Evolutionary conservation across 2,888 invertebrate genomes (phyloP), one percentile per base, ranked within the genome.

Genomic region (Lasius platythorax): DNA sequence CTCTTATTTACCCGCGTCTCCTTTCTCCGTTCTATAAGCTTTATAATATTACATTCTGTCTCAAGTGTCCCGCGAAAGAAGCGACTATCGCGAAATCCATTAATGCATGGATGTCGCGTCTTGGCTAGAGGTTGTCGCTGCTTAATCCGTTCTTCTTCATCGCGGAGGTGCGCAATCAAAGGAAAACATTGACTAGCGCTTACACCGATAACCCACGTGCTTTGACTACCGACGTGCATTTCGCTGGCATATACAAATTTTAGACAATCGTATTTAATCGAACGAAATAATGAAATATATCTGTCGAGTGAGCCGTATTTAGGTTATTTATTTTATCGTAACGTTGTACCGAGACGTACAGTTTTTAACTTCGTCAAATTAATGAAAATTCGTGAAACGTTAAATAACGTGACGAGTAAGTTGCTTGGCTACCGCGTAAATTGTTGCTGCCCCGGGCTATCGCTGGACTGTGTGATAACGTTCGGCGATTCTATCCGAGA

Each of bases 11-110:
- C 50, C 11, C 37, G 61, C 46, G 50, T 18, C 61, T 73, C 72
- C 23, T 28, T 72, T 73, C 73, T 73, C 28, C 28, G 43, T 50
- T 73, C 23, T 56, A 33, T 68, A 68, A 68, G 43, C 72, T 79
- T 72, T 40, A 81, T 61, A 72, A 79, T 79, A 79, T 72, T 73
- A 73, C 50, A 81, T 81, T 81, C 61, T 43, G 46, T 79, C 33
- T 61, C 46, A 46, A 72, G 43, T 81, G 18, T 2, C 37, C 37
- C 15, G 43, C 58, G 58, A 73, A 15, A 33, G 43, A 46, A 33
- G 12, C 23, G 12, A 61, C 30, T 43, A 28, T 78, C 72, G 12
- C n/a, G 46, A 81, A 79, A 72, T 72, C 46, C 46, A 72, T 72
- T 70, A 61, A 50, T 6, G 70, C 43, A 43, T 9, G 37, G 18